These are phyloP conservation scores for Garra rufa DNA, from an alignment of 2,113 vertebrate genomes.

Conservation along the genomic window DNA sequence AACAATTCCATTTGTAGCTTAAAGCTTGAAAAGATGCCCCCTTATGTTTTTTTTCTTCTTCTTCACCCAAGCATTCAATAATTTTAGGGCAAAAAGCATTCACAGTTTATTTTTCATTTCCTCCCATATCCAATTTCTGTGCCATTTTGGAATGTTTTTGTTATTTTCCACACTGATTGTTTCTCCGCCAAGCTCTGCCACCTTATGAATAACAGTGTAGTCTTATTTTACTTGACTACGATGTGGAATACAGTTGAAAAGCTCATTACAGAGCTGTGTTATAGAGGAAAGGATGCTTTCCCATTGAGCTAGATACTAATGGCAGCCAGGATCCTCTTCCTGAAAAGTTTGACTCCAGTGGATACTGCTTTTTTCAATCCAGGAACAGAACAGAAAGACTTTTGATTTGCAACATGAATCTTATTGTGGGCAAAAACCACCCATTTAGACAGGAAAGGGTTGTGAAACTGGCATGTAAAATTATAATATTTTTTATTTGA, in stretches of 20 bases:
- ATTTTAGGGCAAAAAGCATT: neutral
- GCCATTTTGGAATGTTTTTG: neutral
- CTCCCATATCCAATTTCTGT: slow-evolving; percentile 2
- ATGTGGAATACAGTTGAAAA: neutral
- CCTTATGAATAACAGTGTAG: neutral
- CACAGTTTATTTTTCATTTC: slow-evolving; percentile 20
- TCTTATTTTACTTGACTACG: slow-evolving; percentile 3
- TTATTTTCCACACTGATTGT: slow-evolving; percentile 21
- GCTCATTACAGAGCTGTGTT: slow-evolving; percentile 8
- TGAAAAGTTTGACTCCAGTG: neutral
- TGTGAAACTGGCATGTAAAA: neutral
- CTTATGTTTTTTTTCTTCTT: neutral
- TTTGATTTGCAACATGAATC: neutral
- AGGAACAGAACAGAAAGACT: neutral
- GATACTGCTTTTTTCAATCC: neutral
- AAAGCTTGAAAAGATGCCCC: neutral
- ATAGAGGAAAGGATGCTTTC: neutral
- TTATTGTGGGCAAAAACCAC: neutral
- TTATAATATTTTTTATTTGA: neutral
- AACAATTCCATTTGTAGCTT: neutral
- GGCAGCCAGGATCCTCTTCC: neutral
- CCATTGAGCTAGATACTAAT: neutral
- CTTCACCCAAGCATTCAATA: neutral
- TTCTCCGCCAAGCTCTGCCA: slow-evolving; percentile 1
- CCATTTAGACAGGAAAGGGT: neutral